phyloP scores from a whole-genome alignment of 2,888 invertebrate species.

The Polymixis lichenea region DNA sequence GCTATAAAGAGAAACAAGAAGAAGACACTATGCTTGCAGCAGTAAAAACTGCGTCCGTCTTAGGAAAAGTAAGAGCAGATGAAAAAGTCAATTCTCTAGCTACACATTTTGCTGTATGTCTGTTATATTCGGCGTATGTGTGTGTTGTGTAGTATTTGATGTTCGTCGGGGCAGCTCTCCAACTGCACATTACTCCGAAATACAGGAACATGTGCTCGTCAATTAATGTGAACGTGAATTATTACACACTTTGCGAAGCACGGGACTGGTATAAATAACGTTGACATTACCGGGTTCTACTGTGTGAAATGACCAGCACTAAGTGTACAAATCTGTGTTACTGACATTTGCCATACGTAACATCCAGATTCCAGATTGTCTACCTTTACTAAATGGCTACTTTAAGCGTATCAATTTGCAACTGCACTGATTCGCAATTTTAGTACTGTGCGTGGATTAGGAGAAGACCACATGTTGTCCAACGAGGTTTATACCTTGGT shows the following conservation, averaged over 20 bases:
- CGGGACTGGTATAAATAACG: constrained; percentile 30
- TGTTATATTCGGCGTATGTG: neutral
- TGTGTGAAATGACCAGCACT: neutral
- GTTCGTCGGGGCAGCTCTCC: constrained; percentile 50
- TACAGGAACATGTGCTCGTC: constrained; percentile 48
- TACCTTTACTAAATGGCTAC: neutral
- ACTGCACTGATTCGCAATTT: neutral
- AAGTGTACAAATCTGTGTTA: neutral
- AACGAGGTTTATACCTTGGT: neutral
- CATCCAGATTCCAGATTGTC: neutral
- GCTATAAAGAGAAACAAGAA: neutral
- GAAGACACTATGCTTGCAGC: no score
- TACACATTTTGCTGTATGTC: constrained; percentile 2
- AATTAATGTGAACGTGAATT: constrained; percentile 41
- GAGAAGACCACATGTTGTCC: no score
- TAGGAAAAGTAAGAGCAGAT: no score
- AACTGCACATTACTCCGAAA: constrained; percentile 58
- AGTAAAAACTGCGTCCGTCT: neutral
- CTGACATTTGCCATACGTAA: constrained; percentile 4
- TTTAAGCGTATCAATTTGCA: neutral
- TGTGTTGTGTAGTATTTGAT: neutral
- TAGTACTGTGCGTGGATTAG: neutral
- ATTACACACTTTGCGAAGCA: constrained; percentile 43
- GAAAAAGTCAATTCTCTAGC: neutral
- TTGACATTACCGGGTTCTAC: constrained; percentile 30